Base-by-base conservation (phyloP, 2,888 invertebrate species). In the Tinea semifulvella region DNA sequence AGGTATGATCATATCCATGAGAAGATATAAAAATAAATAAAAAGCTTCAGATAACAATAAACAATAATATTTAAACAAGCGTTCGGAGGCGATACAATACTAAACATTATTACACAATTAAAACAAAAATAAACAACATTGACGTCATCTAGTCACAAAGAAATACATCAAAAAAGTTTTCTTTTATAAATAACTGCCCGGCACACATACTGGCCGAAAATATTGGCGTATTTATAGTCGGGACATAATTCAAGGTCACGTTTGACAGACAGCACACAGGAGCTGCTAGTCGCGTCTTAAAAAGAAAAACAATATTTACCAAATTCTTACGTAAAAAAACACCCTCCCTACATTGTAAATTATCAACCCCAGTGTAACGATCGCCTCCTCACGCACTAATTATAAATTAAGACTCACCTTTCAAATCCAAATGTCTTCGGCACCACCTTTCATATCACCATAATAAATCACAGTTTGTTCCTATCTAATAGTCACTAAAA, bases 391-490 rank as follows among this genome's bases (percentile, higher is more conserved):
- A 60, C 13, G 8, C n/a, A 19, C 38, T 8, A 18, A 11, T 59
- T 61, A 63, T 46, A 49, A 46, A 55, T 7, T 18, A 25, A 13
- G n/a, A 54, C 58, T 49, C 67, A 80, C 79, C 80, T 77, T 65
- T 63, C 63, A 67, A 22, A 67, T 70, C 64, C 68, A 67, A 72
- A 67, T 65, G 62, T 60, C 65, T 69, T 68, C 65, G 63, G 53
- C 72, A 68, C 72, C 76, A 45, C 31, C 42, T 69, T 65, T 62
- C 64, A 65, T 79, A 80, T 80, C 80, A 80, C 80, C 74, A 72
- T 68, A 65, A 61, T 68, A 73, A 74, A 80, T 80, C 80, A 80
- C 80, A 80, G 80, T 77, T 77, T 68, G 76, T 75, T 77, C 68
- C 61, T 77, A 43, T 14, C 3, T 40, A 10, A 65, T 60, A 69